These are phyloP conservation scores for Anableps anableps DNA, from an alignment of 2,797 vertebrate genomes.

Conservation along the genomic window DNA sequence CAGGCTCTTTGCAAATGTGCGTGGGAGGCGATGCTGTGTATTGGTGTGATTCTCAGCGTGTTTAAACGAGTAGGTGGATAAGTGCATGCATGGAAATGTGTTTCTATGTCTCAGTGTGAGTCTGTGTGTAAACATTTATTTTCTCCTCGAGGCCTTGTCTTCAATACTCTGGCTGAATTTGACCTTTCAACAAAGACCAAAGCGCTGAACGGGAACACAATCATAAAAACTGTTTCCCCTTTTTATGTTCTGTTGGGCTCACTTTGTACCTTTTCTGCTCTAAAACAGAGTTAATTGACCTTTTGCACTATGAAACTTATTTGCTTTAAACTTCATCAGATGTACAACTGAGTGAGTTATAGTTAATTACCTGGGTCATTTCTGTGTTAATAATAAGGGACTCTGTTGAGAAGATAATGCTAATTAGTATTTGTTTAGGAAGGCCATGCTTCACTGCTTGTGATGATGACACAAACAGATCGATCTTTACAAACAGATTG, in stretches of 20 bases:
- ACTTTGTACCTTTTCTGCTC: constrained; percentile 19
- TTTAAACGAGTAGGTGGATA: constrained; percentile 54
- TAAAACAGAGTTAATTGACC: constrained; percentile 50
- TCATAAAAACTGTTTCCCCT: constrained; percentile 42
- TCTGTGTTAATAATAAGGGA: constrained; percentile 19
- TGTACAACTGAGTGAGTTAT: constrained; percentile 49
- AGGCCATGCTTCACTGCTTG: constrained; percentile 16
- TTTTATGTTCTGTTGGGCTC: constrained; percentile 22
- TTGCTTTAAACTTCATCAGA: constrained; percentile 39
- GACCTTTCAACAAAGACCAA: constrained; percentile 62
- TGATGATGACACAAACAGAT: constrained; percentile 15
- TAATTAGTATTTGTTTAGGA: constrained; percentile 33
- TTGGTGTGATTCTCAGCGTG: constrained; percentile 35
- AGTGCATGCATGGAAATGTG: constrained; percentile 63
- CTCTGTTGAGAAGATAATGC: constrained; percentile 22
- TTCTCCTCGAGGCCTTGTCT: constrained; percentile 41
- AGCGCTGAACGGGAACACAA: constrained; percentile 51
- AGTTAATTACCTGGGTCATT: constrained; percentile 42
- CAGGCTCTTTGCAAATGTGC: constrained; percentile 40
- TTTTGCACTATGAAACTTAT: constrained; percentile 39
- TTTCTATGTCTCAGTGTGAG: constrained; percentile 41
- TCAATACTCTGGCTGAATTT: constrained; percentile 52
- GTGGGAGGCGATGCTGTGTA: constrained; percentile 54
- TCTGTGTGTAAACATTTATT: constrained; percentile 49
- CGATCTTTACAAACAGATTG: background rate